Evolutionary conservation across 2,888 invertebrate species (phyloP).

Genomic region (Esperia sulphurella): DNA sequence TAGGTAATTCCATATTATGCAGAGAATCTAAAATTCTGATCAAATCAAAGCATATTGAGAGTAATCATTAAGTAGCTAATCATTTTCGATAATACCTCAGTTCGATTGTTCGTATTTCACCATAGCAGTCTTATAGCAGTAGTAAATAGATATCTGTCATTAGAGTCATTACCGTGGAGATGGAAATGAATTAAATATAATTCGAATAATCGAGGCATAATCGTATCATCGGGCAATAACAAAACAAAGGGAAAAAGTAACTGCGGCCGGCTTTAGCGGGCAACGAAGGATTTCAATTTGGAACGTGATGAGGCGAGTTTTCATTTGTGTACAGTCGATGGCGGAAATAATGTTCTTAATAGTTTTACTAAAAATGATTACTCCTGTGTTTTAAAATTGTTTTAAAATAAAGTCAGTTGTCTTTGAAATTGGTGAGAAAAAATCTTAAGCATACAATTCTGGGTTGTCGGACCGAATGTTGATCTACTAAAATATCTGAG

Average conservation of each 20-base stretch:
- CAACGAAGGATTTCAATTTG: constrained; percentile 77
- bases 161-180: constrained; percentile 64
- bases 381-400: no score
- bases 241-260: constrained; percentile 72
- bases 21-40: background rate
- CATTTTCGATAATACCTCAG: constrained; percentile 8
- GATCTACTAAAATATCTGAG: no score
- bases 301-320: constrained; percentile 77
- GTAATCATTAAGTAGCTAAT: constrained; percentile 8
- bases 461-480: no score
- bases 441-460: no score
- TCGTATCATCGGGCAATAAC: constrained; percentile 54
- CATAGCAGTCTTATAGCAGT: constrained; percentile 18
- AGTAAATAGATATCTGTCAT: constrained; percentile 45
- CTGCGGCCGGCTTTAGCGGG: constrained; percentile 59
- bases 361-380: no score
- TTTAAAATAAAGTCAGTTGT: no score
- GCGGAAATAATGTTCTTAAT: background rate
- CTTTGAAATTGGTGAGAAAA: no score
- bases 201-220: constrained; percentile 71
- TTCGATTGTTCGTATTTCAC: constrained; percentile 31
- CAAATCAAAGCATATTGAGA: constrained; percentile 7
- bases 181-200: constrained; percentile 77
- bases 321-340: constrained; percentile 57
- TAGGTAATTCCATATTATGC: no score